Percentiles rank a stretch among this genome's conserved stretches.
Conservation (phyloP, 2,113 vertebrate species). For the Eptesicus fuscus region DNA sequence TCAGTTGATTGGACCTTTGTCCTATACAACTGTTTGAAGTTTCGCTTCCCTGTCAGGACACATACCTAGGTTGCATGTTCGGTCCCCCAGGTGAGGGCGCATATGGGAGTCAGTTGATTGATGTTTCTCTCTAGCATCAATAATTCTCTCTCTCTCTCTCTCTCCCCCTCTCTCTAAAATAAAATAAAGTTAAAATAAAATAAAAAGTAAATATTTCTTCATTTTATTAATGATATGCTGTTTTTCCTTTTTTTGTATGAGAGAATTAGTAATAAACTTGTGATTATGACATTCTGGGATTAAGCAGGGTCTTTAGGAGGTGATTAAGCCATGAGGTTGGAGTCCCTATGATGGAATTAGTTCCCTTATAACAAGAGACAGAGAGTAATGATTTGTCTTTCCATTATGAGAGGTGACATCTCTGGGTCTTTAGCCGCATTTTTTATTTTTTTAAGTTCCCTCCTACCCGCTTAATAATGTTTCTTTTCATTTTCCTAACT, state of each 20-base stretch:
- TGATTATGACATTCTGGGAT: not conserved
- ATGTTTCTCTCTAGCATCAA: no score
- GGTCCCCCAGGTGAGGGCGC: no score
- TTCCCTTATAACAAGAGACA: not conserved
- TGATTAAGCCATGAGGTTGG: not conserved
- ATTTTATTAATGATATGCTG: not conserved
- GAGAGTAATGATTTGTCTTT: not conserved
- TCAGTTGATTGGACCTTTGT: no score
- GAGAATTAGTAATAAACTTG: not conserved
- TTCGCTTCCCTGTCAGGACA: no score
- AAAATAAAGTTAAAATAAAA: not conserved
- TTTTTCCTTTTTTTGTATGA: not conserved
- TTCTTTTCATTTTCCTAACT: not conserved
- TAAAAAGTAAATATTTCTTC: not conserved
- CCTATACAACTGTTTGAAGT: no score
- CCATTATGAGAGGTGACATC: not conserved
- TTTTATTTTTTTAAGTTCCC: not conserved
- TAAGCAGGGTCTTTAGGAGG: no score
- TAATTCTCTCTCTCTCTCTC: no score
- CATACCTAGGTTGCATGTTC: no score
- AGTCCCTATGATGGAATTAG: not conserved
- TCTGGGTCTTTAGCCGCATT: not conserved
- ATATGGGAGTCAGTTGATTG: no score
- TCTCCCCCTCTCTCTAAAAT: no score
- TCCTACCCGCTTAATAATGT: rapidly evolving